A percentile compares a stretch with the other conserved stretches of the same genome.
phyloP scores from a whole-genome alignment of 2,797 vertebrate species.

The Simalia tracyae region DNA sequence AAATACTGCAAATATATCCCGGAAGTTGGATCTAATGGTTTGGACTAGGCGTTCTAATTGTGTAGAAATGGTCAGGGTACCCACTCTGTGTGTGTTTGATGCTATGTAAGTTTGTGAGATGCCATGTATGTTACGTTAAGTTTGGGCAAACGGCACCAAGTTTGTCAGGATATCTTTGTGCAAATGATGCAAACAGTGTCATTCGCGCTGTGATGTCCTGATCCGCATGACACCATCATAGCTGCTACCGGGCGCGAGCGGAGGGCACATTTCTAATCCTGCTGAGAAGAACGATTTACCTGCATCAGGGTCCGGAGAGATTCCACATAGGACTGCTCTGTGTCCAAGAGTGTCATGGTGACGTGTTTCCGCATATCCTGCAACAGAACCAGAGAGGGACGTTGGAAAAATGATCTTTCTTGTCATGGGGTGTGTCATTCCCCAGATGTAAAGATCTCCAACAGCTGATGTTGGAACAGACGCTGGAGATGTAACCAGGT shows the following conservation, averaged over 20 bases:
- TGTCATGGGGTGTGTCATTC: not conserved
- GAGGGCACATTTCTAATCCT: not conserved
- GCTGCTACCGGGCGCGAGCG: no score
- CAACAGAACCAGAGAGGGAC: not conserved
- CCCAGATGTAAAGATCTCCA: not conserved
- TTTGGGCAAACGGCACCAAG: no score
- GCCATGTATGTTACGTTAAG: no score
- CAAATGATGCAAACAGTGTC: no score
- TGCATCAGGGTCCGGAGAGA: slow-evolving; percentile 92
- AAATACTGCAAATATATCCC: not conserved
- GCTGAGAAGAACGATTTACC: slow-evolving; percentile 65
- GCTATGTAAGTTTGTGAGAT: no score
- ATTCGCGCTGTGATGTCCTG: no score
- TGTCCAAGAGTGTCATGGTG: slow-evolving; percentile 96
- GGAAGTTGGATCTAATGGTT: not conserved
- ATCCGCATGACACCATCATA: no score
- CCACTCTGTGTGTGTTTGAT: no score
- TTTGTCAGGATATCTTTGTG: no score
- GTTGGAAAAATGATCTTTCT: not conserved
- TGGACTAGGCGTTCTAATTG: not conserved
- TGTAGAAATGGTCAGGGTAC: no score
- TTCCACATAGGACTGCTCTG: slow-evolving; percentile 96
- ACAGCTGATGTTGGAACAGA: fast-evolving
- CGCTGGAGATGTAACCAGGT: no score
- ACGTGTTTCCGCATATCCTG: slow-evolving; percentile 99